These are phyloP conservation scores for Cossypha dichroa DNA, from an alignment of 2,797 vertebrate species.

Conservation along the genomic window DNA sequence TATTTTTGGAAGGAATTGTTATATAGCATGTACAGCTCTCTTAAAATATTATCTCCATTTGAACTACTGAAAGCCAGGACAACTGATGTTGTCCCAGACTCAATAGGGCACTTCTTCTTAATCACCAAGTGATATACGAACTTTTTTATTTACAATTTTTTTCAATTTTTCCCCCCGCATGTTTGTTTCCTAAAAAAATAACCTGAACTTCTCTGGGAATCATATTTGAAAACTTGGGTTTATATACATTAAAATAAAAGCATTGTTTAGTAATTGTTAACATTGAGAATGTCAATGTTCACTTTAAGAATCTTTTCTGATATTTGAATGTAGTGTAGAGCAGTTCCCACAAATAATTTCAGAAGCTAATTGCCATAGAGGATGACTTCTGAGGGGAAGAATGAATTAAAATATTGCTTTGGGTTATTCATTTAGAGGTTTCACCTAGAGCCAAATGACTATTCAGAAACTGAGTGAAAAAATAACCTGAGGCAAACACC, in stretches of 20 bases:
- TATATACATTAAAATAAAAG: neutral
- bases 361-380: neutral
- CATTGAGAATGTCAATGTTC: neutral
- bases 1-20: neutral
- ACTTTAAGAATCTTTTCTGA: neutral
- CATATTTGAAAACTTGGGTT: neutral
- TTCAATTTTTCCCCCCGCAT: neutral
- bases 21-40: neutral
- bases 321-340: neutral
- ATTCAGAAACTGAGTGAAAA: neutral
- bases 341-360: neutral
- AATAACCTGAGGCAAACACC: neutral
- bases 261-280: neutral
- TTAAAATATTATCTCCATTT: neutral
- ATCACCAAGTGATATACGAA: neutral
- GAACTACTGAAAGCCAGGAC: neutral
- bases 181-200: neutral
- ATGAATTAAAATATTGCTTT: neutral
- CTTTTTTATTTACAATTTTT: neutral
- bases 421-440: neutral
- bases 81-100: rapidly evolving
- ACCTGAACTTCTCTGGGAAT: neutral
- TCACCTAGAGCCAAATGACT: neutral
- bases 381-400: neutral
- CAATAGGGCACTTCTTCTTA: neutral